Evolutionary conservation across 2,797 vertebrate genomes (phyloP).

Genomic region (Pangasius djambal): DNA sequence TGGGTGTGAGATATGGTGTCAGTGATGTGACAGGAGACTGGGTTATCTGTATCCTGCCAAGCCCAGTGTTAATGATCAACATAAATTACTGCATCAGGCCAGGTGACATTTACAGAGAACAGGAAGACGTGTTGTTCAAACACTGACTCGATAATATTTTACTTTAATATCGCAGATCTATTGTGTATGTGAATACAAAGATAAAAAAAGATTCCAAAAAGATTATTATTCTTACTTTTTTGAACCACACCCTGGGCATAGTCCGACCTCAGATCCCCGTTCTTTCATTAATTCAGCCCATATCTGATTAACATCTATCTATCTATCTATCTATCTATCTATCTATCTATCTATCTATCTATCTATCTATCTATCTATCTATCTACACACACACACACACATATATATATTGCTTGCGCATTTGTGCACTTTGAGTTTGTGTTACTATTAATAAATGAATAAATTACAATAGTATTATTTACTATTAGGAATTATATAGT

Average conservation of each 20-base stretch:
- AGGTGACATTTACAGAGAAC: background rate
- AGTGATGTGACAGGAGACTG: slow-evolving; percentile 1
- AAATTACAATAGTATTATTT: too few relatives aligned
- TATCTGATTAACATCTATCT: background rate
- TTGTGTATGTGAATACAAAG: background rate
- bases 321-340: too few relatives aligned
- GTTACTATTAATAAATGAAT: too few relatives aligned
- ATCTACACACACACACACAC: too few relatives aligned
- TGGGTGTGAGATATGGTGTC: slow-evolving; percentile 13
- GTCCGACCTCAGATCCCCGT: background rate
- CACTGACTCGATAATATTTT: background rate
- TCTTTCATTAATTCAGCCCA: background rate
- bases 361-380: too few relatives aligned
- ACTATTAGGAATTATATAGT: too few relatives aligned
- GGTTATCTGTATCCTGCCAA: slow-evolving; percentile 36
- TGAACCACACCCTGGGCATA: background rate
- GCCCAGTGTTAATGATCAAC: slow-evolving; percentile 41
- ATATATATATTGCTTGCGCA: too few relatives aligned
- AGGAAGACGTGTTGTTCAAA: background rate
- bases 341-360: too few relatives aligned
- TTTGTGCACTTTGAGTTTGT: too few relatives aligned
- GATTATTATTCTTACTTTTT: background rate
- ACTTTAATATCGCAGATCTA: background rate
- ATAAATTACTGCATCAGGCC: background rate
- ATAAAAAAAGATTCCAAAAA: background rate